Conservation (phyloP, 2,888 invertebrate species). For the Phytoseiulus persimilis region DNA sequence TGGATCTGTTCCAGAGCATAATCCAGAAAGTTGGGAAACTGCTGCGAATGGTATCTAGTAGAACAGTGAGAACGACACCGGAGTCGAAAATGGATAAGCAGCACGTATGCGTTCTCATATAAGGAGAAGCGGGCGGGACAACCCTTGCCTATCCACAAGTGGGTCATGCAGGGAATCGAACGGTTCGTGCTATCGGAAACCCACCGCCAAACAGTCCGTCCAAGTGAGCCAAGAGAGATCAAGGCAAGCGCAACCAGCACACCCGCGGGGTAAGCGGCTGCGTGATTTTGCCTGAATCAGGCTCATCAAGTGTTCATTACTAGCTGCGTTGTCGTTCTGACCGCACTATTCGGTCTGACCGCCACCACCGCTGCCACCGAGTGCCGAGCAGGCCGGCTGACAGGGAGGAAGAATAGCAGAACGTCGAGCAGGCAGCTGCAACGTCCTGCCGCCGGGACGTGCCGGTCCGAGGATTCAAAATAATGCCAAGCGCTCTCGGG, state of each 20-base stretch:
- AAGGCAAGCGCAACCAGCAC: not conserved
- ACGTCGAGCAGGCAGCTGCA: not conserved
- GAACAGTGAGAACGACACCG: too few relatives aligned
- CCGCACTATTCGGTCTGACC: not conserved
- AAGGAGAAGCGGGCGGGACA: too few relatives aligned
- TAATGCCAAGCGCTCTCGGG: not conserved
- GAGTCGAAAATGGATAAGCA: too few relatives aligned
- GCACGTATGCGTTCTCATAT: too few relatives aligned
- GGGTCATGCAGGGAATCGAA: not conserved
- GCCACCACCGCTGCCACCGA: not conserved
- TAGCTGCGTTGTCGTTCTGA: not conserved
- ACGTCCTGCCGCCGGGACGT: not conserved
- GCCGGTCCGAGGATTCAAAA: not conserved
- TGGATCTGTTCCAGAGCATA: too few relatives aligned
- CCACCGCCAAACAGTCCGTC: not conserved
- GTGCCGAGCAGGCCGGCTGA: not conserved
- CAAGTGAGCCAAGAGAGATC: not conserved
- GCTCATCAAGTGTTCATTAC: constrained; percentile 5
- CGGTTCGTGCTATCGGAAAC: not conserved
- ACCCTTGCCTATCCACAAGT: not conserved
- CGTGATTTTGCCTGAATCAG: constrained; percentile 5
- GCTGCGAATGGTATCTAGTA: too few relatives aligned
- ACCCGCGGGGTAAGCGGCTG: not conserved
- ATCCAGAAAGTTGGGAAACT: too few relatives aligned
- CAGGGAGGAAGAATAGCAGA: not conserved